Evolutionary conservation across 2,113 vertebrate species (phyloP).

Genomic region (Aplodontia rufa): DNA sequence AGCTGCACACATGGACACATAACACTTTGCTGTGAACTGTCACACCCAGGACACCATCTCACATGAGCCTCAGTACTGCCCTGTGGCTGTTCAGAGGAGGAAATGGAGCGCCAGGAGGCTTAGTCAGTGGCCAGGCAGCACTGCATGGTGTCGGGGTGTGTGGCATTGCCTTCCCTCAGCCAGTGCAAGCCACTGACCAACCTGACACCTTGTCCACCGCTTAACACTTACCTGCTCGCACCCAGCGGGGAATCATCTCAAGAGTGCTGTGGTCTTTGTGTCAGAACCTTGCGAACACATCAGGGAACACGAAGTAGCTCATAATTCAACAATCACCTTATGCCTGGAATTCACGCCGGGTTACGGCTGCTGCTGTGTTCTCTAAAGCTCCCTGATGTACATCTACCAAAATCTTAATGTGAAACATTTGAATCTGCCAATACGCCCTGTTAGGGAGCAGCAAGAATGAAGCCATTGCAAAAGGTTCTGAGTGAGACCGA

Average conservation of each 20-base stretch:
- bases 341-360: neutral
- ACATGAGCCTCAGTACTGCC: fast-evolving
- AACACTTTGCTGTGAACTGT: neutral
- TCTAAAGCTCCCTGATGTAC: neutral
- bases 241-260: fast-evolving
- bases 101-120: fast-evolving
- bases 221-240: fast-evolving
- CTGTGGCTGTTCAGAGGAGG: fast-evolving
- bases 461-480: neutral
- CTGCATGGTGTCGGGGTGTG: too few species aligned
- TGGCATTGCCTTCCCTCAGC: fast-evolving
- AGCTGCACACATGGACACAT: fast-evolving
- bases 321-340: neutral
- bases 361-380: fast-evolving
- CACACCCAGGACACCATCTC: fast-evolving
- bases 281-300: neutral
- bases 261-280: fast-evolving
- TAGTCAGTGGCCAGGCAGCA: fast-evolving
- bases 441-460: neutral
- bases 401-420: neutral
- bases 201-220: fast-evolving
- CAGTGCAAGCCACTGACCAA: fast-evolving
- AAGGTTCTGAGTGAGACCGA: neutral
- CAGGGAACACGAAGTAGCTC: neutral
- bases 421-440: neutral